A percentile compares a stretch with the other conserved stretches of the same genome.
Evolutionary conservation across 1,140 invertebrate species (phyloP).

Genomic region (Diploscapter pachys): DNA sequence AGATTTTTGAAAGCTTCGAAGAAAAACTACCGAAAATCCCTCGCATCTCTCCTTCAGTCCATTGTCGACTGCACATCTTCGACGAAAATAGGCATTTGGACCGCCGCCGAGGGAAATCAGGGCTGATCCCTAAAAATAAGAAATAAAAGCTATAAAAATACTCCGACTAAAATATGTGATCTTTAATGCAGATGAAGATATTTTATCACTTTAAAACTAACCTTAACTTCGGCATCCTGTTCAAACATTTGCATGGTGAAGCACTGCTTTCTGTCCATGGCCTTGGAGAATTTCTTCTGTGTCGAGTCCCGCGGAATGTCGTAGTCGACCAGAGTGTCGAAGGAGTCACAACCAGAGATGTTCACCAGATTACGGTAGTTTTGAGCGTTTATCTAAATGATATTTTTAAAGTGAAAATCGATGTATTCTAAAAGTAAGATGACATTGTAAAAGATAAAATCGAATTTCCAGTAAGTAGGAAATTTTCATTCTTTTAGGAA

Average conservation of each 20-base stretch:
- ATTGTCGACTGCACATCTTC: conserved; percentile 36
- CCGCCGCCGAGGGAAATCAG: conserved; percentile 34
- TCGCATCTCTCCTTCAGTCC: conserved; percentile 13
- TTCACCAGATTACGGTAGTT: conserved; percentile 11
- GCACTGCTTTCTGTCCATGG: conserved; percentile 29
- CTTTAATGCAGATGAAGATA: too few species aligned
- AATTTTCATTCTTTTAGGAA: not conserved
- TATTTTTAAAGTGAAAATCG: not conserved
- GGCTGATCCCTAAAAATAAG: conserved; percentile 1
- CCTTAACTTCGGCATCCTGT: not conserved
- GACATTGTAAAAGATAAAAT: conserved; percentile 1
- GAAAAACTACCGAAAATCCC: conserved; percentile 22
- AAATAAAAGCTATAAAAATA: not conserved
- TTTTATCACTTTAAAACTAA: not conserved
- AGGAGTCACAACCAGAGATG: conserved; percentile 20
- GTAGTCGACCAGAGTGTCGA: conserved; percentile 36
- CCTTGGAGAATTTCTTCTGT: conserved; percentile 31
- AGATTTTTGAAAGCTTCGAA: not conserved
- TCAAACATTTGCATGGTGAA: conserved; percentile 26
- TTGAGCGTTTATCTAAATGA: conserved; percentile 23
- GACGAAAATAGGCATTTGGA: conserved; percentile 29
- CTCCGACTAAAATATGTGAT: too few species aligned
- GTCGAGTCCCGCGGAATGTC: conserved; percentile 25
- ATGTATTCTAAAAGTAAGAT: not conserved
- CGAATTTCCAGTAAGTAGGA: not conserved